Base-by-base conservation (phyloP, 2,888 invertebrate species). In the Bugula neritina region DNA sequence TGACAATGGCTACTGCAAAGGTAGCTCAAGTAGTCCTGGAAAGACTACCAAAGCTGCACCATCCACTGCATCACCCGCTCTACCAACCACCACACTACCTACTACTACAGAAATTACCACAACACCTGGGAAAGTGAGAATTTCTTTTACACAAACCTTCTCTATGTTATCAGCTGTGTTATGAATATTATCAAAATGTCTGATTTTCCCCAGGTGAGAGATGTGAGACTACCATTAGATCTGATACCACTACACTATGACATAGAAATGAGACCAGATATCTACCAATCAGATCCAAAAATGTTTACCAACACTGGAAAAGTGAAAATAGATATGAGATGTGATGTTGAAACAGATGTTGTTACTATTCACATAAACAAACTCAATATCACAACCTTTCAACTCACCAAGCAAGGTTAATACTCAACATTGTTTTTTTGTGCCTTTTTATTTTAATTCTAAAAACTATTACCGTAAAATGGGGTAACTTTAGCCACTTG, bases 201-300 rank as follows among this genome's bases (percentile, higher is more conserved):
- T n/a, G n/a, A n/a, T n/a, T 55, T 63, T 5, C 10, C 10, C 31
- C 54, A 29, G 54, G 54, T 74, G 1, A 73, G 52, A 13, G 76
- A 81, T 69, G 78, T 80, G 21, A 76, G 81, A 5, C 74, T 81
- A 23, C 81, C 81, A 0, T 69, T 55, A 1, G 71, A 76, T 34
- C 71, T 80, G 27, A 58, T 74, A 25, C 81, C 81, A 0, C 27
- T 74, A 5, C 73, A 76, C 31, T 81, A 81, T 72, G 76, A 78
- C 29, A 71, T 81, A 10, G 77, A 77, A 34, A 73, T 80, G 10
- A 73, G 76, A 35, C 80, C 80, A 0, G 74, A 80, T 73, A 80
- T 81, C 74, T 79, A 80, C 72, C 73, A 72, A 1, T 71, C 69
- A 2, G 76, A 78, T 63, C 77, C 79, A 1, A 72, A 74, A 23